Evolutionary conservation across 2,113 vertebrate species (phyloP), one percentile per base, ranked within the genome.

Genomic region (Clarias macrocephalus): DNA sequence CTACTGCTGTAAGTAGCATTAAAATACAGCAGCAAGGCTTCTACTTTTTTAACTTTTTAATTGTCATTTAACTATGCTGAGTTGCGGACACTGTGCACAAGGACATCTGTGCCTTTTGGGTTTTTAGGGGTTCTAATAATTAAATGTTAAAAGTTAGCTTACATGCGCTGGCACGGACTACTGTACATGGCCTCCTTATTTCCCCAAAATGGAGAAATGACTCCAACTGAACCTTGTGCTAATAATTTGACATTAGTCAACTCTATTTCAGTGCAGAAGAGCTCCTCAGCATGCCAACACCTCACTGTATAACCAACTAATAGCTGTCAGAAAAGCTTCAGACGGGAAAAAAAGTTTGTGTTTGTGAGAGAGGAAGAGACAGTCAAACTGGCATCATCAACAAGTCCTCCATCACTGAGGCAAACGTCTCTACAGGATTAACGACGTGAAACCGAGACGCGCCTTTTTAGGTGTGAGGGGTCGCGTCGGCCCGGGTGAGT

Each of bases 301-400:
- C 15, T 82, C 70, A 77, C 25, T 59, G 28, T 57, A 52, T 75
- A 83, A 86, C 82, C 23, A 68, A 48, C 30, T 66, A 77, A 88
- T 48, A 83, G 59, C 42, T 88, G 77, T 88, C 54, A 75, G 48
- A 75, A 70, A 72, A 88, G 23, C 37, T 84, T 72, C 65, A 60
- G 19, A 59, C 19, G 28, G 2, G 19, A 0, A 21, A 37, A 21
- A 33, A 37, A 21, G 37, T 37, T 37, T 25, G 21, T 88, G 42
- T 77, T 80, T 85, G 42, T 77, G 84, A 86, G 33, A n/a, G 42
- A 82, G 73, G 65, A 77, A n/a, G 7, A 70, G 66, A 21, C 54
- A 25, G 5, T 54, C 2, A 21, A 65, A 81, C 66, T 81, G 82
- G 66, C 57, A 76, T 15, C 11, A 7, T 86, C 28, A 83, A 75